Evolutionary conservation across 2,113 vertebrate genomes (phyloP).

Genomic region (Sander vitreus): DNA sequence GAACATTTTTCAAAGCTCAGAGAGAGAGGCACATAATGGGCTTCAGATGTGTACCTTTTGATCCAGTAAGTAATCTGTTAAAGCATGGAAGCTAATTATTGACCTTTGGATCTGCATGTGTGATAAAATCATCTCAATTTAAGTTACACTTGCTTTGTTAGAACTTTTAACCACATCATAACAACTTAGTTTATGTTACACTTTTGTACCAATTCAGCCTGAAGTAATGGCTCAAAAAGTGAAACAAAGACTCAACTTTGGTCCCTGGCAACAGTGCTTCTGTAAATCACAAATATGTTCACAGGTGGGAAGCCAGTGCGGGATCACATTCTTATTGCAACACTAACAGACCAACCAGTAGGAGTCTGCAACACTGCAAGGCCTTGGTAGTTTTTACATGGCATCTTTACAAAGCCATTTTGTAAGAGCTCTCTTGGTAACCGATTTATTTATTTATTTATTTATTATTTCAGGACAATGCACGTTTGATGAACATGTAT

Average conservation of each 20-base stretch:
- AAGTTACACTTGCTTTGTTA: background rate
- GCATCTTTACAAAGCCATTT: conserved; percentile 8
- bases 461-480: no score
- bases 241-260: background rate
- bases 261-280: background rate
- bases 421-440: conserved; percentile 9
- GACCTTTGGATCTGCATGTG: background rate
- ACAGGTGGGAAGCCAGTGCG: background rate
- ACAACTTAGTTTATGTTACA: background rate
- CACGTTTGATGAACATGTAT: no score
- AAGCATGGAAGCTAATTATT: background rate
- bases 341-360: background rate
- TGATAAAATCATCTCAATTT: background rate
- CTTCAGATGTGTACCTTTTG: background rate
- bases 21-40: background rate
- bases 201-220: background rate
- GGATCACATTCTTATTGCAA: background rate
- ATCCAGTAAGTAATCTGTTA: background rate
- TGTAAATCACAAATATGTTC: background rate
- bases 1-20: background rate
- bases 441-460: no score
- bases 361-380: background rate
- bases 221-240: background rate
- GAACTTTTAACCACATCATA: background rate
- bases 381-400: conserved; percentile 1